phyloP scores from a whole-genome alignment of 2,797 vertebrate genomes.

The Ctenopoma kingsleyae region DNA sequence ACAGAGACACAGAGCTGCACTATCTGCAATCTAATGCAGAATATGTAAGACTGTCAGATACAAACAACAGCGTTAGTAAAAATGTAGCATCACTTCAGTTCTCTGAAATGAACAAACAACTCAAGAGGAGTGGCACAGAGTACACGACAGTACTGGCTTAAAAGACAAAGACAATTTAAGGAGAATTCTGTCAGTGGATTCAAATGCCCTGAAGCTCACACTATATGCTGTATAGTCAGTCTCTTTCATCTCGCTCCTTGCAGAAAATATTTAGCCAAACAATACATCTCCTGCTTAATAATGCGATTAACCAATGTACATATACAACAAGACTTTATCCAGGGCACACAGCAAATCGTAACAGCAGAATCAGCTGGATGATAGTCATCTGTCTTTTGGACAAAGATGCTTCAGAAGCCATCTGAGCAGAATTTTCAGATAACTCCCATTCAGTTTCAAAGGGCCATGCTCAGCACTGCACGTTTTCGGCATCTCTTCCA shows the following conservation, averaged over 20 bases:
- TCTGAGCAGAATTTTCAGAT: conserved; percentile 53
- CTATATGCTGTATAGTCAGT: not conserved
- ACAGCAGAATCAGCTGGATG: conserved; percentile 42
- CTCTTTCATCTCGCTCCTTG: not conserved
- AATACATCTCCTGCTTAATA: not conserved
- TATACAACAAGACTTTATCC: conserved; percentile 10
- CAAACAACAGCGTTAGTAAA: not conserved
- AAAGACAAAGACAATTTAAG: conserved; percentile 1
- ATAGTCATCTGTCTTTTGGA: conserved; percentile 42
- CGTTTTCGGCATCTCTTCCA: conserved; percentile 80
- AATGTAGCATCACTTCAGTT: conserved; percentile 10
- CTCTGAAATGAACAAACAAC: conserved; percentile 10
- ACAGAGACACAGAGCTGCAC: not conserved
- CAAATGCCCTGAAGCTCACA: conserved; percentile 20
- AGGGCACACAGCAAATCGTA: conserved; percentile 12
- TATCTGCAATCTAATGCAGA: not conserved
- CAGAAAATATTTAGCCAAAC: not conserved
- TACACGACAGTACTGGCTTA: conserved; percentile 4
- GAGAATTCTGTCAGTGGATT: conserved; percentile 9
- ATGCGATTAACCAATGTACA: conserved; percentile 16
- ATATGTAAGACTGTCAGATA: not conserved
- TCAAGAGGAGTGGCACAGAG: conserved; percentile 6
- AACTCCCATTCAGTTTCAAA: conserved; percentile 74
- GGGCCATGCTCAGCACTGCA: conserved; percentile 62
- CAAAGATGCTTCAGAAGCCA: conserved; percentile 58